These are phyloP conservation scores for Caracal caracal DNA, from an alignment of 2,113 vertebrate species.

Conservation along the genomic window DNA sequence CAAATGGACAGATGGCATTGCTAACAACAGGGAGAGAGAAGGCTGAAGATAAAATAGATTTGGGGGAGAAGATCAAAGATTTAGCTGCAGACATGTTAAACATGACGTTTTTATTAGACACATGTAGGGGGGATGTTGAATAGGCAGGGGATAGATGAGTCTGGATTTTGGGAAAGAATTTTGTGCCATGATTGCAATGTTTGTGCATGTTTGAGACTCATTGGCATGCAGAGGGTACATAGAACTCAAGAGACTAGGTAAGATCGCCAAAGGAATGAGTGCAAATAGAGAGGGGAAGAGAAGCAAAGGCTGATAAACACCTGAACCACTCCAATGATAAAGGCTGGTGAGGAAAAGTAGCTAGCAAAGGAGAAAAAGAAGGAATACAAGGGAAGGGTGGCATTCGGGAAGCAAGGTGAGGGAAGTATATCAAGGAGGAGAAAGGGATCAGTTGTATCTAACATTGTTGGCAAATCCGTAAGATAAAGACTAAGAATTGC, in stretches of 20 bases:
- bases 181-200: not conserved
- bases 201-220: not conserved
- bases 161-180: not conserved
- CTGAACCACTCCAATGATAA: rapidly evolving
- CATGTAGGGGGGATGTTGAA: not conserved
- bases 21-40: not conserved
- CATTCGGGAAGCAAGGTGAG: not conserved
- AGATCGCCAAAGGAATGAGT: not conserved
- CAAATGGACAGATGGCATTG: not conserved
- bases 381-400: not conserved
- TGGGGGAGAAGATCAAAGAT: conserved; percentile 1
- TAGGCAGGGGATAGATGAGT: not conserved
- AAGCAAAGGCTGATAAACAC: not conserved
- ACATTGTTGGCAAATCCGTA: not conserved
- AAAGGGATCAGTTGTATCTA: not conserved
- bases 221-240: too few species aligned
- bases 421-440: not conserved
- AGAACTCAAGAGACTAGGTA: not conserved
- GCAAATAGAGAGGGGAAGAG: not conserved
- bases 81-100: not conserved
- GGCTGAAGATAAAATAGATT: not conserved
- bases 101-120: conserved; percentile 6
- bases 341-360: not conserved
- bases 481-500: not conserved
- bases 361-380: not conserved